These are phyloP conservation scores for Cheilosia grossa DNA, from an alignment of 2,888 invertebrate species.

Conservation along the genomic window DNA sequence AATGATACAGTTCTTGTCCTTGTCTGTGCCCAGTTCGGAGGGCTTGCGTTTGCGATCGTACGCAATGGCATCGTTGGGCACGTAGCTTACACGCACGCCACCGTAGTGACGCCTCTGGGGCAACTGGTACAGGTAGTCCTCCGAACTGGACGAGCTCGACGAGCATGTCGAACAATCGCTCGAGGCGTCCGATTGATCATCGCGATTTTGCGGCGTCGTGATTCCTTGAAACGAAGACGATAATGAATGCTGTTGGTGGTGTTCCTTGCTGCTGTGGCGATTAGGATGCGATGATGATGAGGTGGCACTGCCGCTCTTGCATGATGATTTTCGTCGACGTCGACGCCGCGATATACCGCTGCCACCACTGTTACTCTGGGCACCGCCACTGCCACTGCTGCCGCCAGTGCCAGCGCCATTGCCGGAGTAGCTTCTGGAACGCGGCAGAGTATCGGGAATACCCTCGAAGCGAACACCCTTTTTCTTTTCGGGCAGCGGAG, in stretches of 20 bases:
- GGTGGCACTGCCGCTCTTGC: conserved; percentile 80
- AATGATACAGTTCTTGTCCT: conserved; percentile 92
- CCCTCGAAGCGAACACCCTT: conserved; percentile 83
- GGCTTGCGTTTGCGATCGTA: conserved; percentile 89
- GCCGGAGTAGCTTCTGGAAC: conserved; percentile 85
- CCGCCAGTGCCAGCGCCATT: conserved; percentile 81
- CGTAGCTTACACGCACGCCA: conserved; percentile 95
- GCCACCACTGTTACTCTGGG: conserved; percentile 76
- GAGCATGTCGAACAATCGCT: conserved; percentile 96
- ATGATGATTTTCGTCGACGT: conserved; percentile 80
- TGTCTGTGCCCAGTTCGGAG: conserved; percentile 82
- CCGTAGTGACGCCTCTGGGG: conserved; percentile 93
- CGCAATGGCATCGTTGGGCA: conserved; percentile 95
- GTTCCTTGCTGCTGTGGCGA: conserved; percentile 80
- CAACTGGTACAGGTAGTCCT: conserved; percentile 93
- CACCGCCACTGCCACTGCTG: conserved; percentile 26
- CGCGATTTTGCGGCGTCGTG: conserved; percentile 75
- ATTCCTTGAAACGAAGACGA: conserved; percentile 81
- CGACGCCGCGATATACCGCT: conserved; percentile 78
- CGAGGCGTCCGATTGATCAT: conserved; percentile 86
- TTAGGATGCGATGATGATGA: conserved; percentile 77
- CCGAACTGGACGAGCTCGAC: conserved; percentile 92
- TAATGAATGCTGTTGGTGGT: conserved; percentile 79
- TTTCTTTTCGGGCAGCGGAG: conserved; percentile 79
- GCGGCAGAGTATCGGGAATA: conserved; percentile 83